These are phyloP conservation scores for Mohoua ochrocephala DNA, from an alignment of 2,113 vertebrate genomes.

Conservation along the genomic window DNA sequence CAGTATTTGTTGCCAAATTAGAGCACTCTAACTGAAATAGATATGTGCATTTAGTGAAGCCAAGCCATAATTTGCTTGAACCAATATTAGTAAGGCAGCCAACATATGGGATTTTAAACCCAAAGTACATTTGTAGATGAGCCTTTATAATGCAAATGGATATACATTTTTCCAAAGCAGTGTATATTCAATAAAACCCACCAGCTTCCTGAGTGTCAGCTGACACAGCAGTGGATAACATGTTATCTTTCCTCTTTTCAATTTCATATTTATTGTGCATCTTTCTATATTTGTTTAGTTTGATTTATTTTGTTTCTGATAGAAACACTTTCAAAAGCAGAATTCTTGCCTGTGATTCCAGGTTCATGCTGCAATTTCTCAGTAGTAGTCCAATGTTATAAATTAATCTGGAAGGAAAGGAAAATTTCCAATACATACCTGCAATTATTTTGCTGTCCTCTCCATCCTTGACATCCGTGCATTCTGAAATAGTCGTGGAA, in stretches of 20 bases:
- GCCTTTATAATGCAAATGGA: slow-evolving; percentile 64
- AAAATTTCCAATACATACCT: neutral
- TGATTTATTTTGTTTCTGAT: neutral
- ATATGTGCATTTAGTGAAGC: slow-evolving; percentile 65
- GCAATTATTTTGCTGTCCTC: neutral
- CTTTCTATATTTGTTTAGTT: neutral
- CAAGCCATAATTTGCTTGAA: slow-evolving; percentile 70
- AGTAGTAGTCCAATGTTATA: neutral
- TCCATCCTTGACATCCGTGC: neutral
- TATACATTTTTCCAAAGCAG: slow-evolving; percentile 34
- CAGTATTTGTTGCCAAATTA: slow-evolving; percentile 64
- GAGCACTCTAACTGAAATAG: slow-evolving; percentile 66
- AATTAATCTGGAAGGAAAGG: neutral
- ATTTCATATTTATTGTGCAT: neutral
- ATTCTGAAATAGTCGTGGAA: neutral
- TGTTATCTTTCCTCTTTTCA: neutral
- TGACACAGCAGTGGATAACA: slow-evolving; percentile 30
- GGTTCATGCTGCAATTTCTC: neutral
- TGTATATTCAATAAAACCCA: slow-evolving; percentile 47
- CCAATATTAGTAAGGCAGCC: slow-evolving; percentile 60
- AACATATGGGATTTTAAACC: slow-evolving; percentile 65
- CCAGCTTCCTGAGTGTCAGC: slow-evolving; percentile 40
- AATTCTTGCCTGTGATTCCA: neutral
- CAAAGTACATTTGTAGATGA: slow-evolving; percentile 60
- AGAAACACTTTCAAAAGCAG: neutral